phyloP scores from a whole-genome alignment of 2,113 vertebrate species.

The Mormyrus lacerda region DNA sequence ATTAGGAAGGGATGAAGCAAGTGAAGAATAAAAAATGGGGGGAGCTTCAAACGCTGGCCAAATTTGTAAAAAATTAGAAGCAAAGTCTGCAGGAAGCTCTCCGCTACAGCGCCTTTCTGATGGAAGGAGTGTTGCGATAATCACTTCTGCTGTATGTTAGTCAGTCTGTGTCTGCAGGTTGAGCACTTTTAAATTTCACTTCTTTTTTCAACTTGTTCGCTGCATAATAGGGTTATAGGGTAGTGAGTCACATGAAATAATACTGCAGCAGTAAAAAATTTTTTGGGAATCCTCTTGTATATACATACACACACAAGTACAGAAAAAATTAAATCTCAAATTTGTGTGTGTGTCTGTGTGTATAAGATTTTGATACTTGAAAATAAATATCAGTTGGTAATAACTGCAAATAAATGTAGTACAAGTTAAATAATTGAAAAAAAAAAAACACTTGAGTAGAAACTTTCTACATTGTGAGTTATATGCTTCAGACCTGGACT shows the following conservation, averaged over 20 bases:
- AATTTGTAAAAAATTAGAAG: conserved; percentile 47
- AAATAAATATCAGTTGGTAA: no score
- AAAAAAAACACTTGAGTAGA: not conserved
- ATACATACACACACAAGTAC: no score
- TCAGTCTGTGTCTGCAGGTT: not conserved
- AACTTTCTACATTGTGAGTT: not conserved
- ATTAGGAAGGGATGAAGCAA: conserved; percentile 44
- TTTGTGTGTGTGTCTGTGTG: no score
- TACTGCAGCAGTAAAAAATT: not conserved
- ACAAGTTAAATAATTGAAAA: not conserved
- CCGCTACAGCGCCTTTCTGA: conserved; percentile 36
- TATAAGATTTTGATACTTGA: no score
- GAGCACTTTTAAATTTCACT: not conserved
- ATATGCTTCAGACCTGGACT: not conserved
- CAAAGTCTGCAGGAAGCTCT: conserved; percentile 55
- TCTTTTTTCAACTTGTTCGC: not conserved
- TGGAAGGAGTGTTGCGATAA: not conserved
- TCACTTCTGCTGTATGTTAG: not conserved
- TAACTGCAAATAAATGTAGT: no score
- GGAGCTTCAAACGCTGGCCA: conserved; percentile 12
- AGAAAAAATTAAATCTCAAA: no score
- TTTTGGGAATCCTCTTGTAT: no score
- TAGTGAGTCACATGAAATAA: not conserved
- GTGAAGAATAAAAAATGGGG: conserved; percentile 10
- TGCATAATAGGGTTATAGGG: not conserved